Conservation (phyloP, 2,888 invertebrate genomes). For the Balanococcus diminutus region DNA sequence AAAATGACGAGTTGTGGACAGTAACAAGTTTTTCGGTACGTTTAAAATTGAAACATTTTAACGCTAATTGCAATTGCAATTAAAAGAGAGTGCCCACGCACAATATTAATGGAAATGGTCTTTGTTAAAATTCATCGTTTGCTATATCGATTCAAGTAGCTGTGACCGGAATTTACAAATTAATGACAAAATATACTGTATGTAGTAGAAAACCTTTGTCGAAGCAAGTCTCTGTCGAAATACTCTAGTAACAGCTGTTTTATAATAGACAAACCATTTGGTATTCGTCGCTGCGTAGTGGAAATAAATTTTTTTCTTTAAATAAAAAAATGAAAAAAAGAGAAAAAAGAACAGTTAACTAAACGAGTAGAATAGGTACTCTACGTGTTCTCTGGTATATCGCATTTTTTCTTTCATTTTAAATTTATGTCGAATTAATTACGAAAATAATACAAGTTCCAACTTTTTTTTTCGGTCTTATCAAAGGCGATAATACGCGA, state of each 20-base stretch:
- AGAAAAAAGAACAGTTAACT: neutral
- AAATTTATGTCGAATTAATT: neutral
- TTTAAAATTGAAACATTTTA: constrained; percentile 8
- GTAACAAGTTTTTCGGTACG: constrained; percentile 15
- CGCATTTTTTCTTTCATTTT: neutral
- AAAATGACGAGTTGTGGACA: constrained; percentile 10
- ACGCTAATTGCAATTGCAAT: constrained; percentile 6
- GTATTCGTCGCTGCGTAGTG: constrained; percentile 11
- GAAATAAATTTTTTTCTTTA: constrained; percentile 2
- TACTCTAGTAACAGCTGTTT: constrained; percentile 21
- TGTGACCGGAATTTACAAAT: constrained; percentile 37
- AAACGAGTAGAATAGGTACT: neutral
- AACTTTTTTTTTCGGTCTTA: neutral
- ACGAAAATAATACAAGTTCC: neutral
- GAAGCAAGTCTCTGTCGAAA: constrained; percentile 19
- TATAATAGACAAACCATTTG: constrained; percentile 8
- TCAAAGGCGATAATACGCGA: neutral
- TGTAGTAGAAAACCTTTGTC: neutral
- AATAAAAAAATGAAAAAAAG: neutral
- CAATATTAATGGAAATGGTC: constrained; percentile 17
- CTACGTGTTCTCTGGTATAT: neutral
- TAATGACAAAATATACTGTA: constrained; percentile 10
- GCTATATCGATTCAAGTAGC: constrained; percentile 31
- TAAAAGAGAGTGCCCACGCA: neutral
- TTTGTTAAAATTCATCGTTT: constrained; percentile 27